Percentiles rank a stretch among this genome's conserved stretches.
These are phyloP conservation scores for Caenorhabditis macrosperma DNA, from an alignment of 2,888 invertebrate genomes.

Conservation along the genomic window DNA sequence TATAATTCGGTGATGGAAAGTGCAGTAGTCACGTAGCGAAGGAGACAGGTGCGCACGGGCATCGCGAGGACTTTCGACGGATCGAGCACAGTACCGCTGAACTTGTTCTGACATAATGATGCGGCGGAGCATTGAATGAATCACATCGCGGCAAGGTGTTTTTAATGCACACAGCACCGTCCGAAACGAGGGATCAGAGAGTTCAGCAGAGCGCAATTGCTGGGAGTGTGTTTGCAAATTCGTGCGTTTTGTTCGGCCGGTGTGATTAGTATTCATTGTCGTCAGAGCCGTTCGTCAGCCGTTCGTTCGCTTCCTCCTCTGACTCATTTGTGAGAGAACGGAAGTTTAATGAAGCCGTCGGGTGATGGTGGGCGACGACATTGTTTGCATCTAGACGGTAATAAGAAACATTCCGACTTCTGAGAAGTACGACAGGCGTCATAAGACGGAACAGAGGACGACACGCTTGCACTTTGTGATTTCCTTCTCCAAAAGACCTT, in stretches of 20 bases:
- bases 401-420: neutral
- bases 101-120: neutral
- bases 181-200: neutral
- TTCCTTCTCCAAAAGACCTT: conserved; percentile 12
- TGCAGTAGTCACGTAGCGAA: neutral
- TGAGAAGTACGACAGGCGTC: neutral
- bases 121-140: neutral
- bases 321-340: neutral
- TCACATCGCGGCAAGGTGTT: neutral
- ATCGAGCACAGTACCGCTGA: conserved; percentile 14
- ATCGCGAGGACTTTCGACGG: conserved; percentile 7
- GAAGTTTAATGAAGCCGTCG: neutral
- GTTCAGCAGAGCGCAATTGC: neutral
- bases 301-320: neutral
- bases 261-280: conserved; percentile 6
- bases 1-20: conserved; percentile 38
- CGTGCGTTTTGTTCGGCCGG: neutral
- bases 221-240: neutral
- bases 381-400: neutral
- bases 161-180: neutral
- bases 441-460: neutral
- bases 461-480: neutral
- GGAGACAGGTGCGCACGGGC: conserved; percentile 11
- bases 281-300: conserved; percentile 4
- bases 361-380: neutral